Conservation (phyloP, 2,888 invertebrate genomes). For the Andrena camellia region DNA sequence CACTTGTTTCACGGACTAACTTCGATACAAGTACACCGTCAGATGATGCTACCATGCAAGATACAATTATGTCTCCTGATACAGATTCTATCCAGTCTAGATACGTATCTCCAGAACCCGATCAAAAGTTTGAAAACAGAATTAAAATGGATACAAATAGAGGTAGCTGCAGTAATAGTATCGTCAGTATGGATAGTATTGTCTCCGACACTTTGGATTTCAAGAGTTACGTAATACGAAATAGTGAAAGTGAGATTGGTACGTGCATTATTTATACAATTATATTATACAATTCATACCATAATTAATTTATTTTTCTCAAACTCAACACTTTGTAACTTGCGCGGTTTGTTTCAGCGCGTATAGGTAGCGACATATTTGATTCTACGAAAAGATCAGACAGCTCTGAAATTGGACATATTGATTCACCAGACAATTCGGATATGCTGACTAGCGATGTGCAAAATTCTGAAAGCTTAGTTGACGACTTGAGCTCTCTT, state of each 20-base stretch:
- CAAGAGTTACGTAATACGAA: slow-evolving; percentile 76
- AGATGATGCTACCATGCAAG: slow-evolving; percentile 82
- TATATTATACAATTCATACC: neutral
- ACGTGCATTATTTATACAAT: slow-evolving; percentile 44
- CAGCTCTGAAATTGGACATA: slow-evolving; percentile 88
- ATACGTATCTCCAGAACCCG: slow-evolving; percentile 73
- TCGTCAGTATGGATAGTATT: slow-evolving; percentile 80
- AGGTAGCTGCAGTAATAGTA: slow-evolving; percentile 80
- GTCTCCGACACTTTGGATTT: slow-evolving; percentile 80
- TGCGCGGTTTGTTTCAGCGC: slow-evolving; percentile 77
- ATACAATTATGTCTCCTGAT: slow-evolving; percentile 81
- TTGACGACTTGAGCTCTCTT: slow-evolving; percentile 91
- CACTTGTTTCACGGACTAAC: slow-evolving; percentile 77
- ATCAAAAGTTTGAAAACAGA: slow-evolving; percentile 42
- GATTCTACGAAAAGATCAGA: slow-evolving; percentile 81
- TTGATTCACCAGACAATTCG: slow-evolving; percentile 93
- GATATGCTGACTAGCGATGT: slow-evolving; percentile 91
- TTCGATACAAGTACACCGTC: slow-evolving; percentile 81
- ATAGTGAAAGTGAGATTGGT: slow-evolving; percentile 83
- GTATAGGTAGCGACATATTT: slow-evolving; percentile 82
- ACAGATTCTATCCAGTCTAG: slow-evolving; percentile 78
- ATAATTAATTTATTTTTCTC: too few relatives aligned
- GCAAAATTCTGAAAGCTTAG: slow-evolving; percentile 91
- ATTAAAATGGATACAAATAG: slow-evolving; percentile 60
- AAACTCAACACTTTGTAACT: slow-evolving; percentile 43